Percentiles rank a stretch among this genome's conserved stretches.
phyloP scores from a whole-genome alignment of 2,113 vertebrate species.

The Phalacrocorax brasilianus region DNA sequence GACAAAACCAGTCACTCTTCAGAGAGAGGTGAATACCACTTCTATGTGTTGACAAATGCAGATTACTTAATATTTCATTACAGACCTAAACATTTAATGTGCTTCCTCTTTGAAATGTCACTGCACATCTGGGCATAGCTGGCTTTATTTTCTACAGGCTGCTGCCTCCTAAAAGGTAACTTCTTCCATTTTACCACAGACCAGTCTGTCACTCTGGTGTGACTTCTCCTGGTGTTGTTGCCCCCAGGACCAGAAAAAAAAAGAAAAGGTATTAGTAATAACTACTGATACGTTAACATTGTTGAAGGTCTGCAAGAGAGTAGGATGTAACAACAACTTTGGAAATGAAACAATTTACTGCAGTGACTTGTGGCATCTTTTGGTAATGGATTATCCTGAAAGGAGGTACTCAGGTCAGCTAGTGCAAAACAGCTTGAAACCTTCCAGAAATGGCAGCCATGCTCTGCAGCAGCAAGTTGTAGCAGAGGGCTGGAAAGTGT shows the following conservation, averaged over 20 bases:
- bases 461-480: not conserved
- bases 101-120: not conserved
- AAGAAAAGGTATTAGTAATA: not conserved
- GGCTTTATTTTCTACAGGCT: not conserved
- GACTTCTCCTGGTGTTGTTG: not conserved
- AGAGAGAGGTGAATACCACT: not conserved
- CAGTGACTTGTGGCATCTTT: not conserved
- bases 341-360: not conserved
- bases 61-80: not conserved
- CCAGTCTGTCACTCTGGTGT: fast-evolving
- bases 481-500: not conserved
- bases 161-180: not conserved
- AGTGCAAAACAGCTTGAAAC: not conserved
- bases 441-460: not conserved
- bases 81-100: not conserved
- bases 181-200: not conserved
- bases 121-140: not conserved
- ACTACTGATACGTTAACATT: not conserved
- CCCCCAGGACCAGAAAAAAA: not conserved
- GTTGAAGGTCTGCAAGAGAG: not conserved
- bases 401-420: not conserved
- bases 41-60: not conserved
- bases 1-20: not conserved
- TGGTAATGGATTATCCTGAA: not conserved
- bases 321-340: not conserved